Evolutionary conservation across 1,140 invertebrate genomes (phyloP).

Genomic region (Andricus grossulariae): DNA sequence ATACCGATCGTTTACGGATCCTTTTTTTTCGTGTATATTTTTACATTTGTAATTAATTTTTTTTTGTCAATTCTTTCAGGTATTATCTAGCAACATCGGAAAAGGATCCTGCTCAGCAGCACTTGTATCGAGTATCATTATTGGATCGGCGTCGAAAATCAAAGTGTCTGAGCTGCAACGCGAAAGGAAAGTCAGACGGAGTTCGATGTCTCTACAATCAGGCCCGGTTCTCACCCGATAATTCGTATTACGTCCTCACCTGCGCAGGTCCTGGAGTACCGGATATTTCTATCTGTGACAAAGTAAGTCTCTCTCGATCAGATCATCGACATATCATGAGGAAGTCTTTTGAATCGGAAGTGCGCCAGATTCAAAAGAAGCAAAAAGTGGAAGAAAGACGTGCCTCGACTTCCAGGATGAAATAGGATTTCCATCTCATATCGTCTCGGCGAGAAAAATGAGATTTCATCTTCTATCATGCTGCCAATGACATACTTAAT

Average conservation of each 20-base stretch:
- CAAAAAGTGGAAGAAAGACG: constrained; percentile 1
- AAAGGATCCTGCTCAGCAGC: constrained; percentile 79
- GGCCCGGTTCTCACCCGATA: constrained; percentile 82
- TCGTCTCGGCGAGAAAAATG: constrained; percentile 20
- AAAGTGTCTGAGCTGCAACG: constrained; percentile 79
- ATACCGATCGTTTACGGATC: no score
- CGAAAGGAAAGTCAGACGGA: constrained; percentile 73
- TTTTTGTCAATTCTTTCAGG: constrained; percentile 70
- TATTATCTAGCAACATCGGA: constrained; percentile 82
- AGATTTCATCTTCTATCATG: constrained; percentile 26
- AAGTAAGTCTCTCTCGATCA: constrained; percentile 55
- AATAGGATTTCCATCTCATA: constrained; percentile 28
- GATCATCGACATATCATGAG: constrained; percentile 11
- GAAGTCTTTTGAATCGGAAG: constrained; percentile 28
- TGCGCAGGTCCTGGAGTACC: constrained; percentile 86
- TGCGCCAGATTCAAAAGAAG: constrained; percentile 19
- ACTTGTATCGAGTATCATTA: constrained; percentile 78
- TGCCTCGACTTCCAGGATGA: constrained; percentile 14
- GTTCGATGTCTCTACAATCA: constrained; percentile 82
- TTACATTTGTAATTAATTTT: neutral
- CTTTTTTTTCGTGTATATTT: no score
- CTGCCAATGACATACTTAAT: constrained; percentile 15
- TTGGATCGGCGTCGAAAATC: constrained; percentile 60
- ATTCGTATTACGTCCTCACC: constrained; percentile 81
- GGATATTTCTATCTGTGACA: constrained; percentile 75